Conservation (phyloP, 2,113 vertebrate genomes). For the Trinectes maculatus region DNA sequence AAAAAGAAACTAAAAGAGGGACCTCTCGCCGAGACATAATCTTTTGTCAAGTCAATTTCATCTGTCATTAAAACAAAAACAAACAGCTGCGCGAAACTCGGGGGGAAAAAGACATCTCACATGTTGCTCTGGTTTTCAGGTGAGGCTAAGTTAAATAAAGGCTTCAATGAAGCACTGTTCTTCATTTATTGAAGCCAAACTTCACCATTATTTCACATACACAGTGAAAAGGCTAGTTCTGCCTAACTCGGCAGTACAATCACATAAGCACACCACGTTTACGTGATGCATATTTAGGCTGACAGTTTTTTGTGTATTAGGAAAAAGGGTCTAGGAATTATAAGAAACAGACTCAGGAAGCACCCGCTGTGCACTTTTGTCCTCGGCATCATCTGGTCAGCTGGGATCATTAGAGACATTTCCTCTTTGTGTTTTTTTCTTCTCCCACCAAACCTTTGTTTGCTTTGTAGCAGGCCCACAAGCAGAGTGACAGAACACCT, state of each 20-base stretch:
- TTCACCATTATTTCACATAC: constrained; percentile 42
- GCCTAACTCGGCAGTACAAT: constrained; percentile 29
- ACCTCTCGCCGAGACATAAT: constrained; percentile 43
- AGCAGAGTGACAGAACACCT: constrained; percentile 39
- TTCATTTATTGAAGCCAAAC: constrained; percentile 43
- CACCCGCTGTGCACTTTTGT: constrained; percentile 58
- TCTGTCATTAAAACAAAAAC: constrained; percentile 68
- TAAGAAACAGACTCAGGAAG: constrained; percentile 53
- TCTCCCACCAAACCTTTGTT: constrained; percentile 37
- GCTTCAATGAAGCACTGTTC: constrained; percentile 59
- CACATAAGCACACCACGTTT: constrained; percentile 45
- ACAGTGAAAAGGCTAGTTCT: constrained; percentile 55
- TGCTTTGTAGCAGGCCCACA: constrained; percentile 49
- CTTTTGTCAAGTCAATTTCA: constrained; percentile 66
- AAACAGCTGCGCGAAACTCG: constrained; percentile 41
- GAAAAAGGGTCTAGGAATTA: constrained; percentile 67
- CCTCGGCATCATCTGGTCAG: constrained; percentile 37
- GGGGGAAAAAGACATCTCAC: constrained; percentile 21
- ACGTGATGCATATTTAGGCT: constrained; percentile 41
- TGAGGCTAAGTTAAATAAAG: constrained; percentile 37
- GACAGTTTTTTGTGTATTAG: constrained; percentile 42
- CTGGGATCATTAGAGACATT: constrained; percentile 64
- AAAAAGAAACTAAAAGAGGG: constrained; percentile 51
- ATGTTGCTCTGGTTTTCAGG: constrained; percentile 34
- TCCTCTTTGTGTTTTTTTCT: constrained; percentile 39